Evolutionary conservation across 2,113 vertebrate genomes (phyloP), one percentile per base, ranked within the genome.

Genomic region (Caranx ignobilis): DNA sequence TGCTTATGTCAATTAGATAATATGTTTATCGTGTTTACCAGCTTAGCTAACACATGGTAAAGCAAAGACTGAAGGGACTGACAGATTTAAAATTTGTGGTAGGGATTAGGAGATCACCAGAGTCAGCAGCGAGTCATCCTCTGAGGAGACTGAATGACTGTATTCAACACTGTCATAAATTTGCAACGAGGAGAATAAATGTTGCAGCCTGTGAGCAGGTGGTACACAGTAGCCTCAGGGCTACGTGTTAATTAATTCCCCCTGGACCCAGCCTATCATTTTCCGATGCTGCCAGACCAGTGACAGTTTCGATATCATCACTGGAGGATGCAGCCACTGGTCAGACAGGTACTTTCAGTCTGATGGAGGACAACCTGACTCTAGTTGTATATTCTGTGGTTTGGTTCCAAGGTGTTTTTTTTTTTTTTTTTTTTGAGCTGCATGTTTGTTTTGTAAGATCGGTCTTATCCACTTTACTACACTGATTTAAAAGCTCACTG

Each of bases 401-500:
- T 8, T 11, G n/a, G 10, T 45, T 34, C 7, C 31, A 12, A 21
- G 19, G 26, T 16, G 32, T 11, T 5, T 32, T 68, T 59, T 57
- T 48, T 59, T 15, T 73, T n/a, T 34, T 60, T 12, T 71, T 19
- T 37, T 37, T 26, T 26, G 26, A 35, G 16, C 31, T 12, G 52
- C 32, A 18, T 43, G 67, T 78, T 71, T 86, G 21, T 41, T 71
- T 32, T 18, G 39, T 47, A 48, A 57, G 16, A 3, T 83, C 39
- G 62, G 13, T 37, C 11, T 15, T 41, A 56, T 65, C 47, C 13
- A 54, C 31, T 87, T 70, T 39, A 63, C 7, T 26, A 48, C 59
- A 59, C 11, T 61, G 80, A 83, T 81, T 81, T 66, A 63, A 72
- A 66, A n/a, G 47, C 60, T 13, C 0, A 11, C 31, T 37, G 12